Percentiles rank a stretch among this genome's conserved stretches.
phyloP scores from a whole-genome alignment of 1,140 invertebrate species.

The Drosophila tropicalis region DNA sequence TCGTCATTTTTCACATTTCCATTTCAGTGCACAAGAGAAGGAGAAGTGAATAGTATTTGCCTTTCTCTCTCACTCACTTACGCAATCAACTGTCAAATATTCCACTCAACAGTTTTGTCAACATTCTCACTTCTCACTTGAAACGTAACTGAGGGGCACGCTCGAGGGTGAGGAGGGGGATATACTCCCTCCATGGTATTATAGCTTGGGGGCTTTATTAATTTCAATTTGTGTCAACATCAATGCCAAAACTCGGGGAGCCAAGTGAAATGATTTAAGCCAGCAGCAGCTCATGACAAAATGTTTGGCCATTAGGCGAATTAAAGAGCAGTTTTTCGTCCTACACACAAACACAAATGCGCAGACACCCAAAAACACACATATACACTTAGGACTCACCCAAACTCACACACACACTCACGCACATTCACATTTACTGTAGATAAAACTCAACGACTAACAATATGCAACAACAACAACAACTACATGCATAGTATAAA shows the following conservation, averaged over 20 bases:
- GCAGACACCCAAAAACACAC: neutral
- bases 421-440: slow-evolving; percentile 50
- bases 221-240: slow-evolving; percentile 81
- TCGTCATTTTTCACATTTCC: slow-evolving; percentile 64
- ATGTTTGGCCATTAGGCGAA: slow-evolving; percentile 73
- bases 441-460: slow-evolving; percentile 39
- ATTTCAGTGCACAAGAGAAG: slow-evolving; percentile 8
- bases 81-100: slow-evolving; percentile 51
- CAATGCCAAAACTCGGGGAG: slow-evolving; percentile 61
- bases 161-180: neutral
- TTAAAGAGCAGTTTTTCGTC: slow-evolving; percentile 65
- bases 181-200: slow-evolving; percentile 3
- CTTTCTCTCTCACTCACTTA: neutral
- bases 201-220: slow-evolving; percentile 59
- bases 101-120: slow-evolving; percentile 66
- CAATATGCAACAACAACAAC: slow-evolving; percentile 37
- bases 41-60: neutral
- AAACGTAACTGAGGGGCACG: neutral
- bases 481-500: slow-evolving; percentile 49
- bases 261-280: slow-evolving; percentile 68
- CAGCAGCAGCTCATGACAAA: slow-evolving; percentile 68
- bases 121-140: slow-evolving; percentile 28
- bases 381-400: neutral
- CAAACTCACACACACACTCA: neutral
- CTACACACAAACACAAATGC: slow-evolving; percentile 21